A percentile compares a stretch with the other conserved stretches of the same genome.
phyloP scores from a whole-genome alignment of 1,140 invertebrate species.

The Varroa destructor region DNA sequence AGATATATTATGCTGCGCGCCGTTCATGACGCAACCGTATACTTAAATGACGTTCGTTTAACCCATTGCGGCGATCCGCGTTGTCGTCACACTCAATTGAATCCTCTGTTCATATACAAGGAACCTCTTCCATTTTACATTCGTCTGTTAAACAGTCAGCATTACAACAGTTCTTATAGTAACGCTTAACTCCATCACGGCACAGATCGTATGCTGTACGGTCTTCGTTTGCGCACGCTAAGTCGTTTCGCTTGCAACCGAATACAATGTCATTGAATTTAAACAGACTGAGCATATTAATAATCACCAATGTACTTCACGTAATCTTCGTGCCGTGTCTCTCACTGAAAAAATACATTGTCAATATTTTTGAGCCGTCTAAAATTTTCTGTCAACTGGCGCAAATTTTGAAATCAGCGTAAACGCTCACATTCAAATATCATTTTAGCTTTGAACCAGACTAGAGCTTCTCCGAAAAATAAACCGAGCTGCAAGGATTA shows the following conservation, averaged over 20 bases:
- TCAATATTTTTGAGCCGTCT: background rate
- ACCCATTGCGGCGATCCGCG: constrained; percentile 37
- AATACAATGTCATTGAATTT: background rate
- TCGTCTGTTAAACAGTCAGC: constrained; percentile 3
- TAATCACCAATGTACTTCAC: background rate
- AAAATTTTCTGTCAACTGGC: no score
- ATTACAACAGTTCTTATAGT: background rate
- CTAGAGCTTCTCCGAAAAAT: no score
- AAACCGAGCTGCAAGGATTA: no score
- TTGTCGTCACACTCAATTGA: constrained; percentile 36
- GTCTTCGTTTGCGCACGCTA: background rate
- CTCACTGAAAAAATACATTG: background rate
- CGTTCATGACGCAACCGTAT: no score
- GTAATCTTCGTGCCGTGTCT: background rate
- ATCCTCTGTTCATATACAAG: constrained; percentile 36
- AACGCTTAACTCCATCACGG: background rate
- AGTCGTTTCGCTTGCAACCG: background rate
- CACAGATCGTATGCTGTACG: background rate
- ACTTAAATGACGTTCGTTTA: constrained; percentile 35
- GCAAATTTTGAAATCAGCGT: no score
- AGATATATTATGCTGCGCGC: no score
- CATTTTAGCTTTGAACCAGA: no score
- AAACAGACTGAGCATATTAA: background rate
- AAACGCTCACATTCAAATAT: no score
- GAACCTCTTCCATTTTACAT: constrained; percentile 38